Evolutionary conservation across 2,888 invertebrate species (phyloP).

Genomic region (Epinotia brunnichana): DNA sequence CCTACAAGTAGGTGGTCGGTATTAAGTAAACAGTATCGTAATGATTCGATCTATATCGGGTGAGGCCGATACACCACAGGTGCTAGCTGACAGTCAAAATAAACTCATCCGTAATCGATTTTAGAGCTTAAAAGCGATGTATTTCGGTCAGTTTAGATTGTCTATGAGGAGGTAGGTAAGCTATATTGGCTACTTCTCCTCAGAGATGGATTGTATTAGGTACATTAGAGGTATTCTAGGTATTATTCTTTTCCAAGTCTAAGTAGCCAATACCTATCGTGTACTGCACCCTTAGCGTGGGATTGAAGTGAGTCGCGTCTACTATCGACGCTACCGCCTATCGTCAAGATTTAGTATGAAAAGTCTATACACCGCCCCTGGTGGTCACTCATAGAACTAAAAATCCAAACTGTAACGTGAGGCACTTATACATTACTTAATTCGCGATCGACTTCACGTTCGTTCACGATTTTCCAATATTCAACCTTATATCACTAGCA

Average conservation of each 20-base stretch:
- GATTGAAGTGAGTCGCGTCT: too few species aligned
- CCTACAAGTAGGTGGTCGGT: slow-evolving; percentile 59
- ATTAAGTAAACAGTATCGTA: slow-evolving; percentile 64
- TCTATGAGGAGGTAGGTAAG: slow-evolving; percentile 26
- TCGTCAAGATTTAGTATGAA: too few species aligned
- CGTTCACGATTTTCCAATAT: too few species aligned
- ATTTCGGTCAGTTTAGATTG: slow-evolving; percentile 41
- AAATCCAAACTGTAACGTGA: too few species aligned
- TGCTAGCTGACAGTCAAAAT: slow-evolving; percentile 78
- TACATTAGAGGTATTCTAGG: not conserved
- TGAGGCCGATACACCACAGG: slow-evolving; percentile 72
- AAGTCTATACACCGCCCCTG: too few species aligned
- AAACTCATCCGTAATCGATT: slow-evolving; percentile 79
- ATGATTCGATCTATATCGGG: slow-evolving; percentile 78
- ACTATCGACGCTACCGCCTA: too few species aligned
- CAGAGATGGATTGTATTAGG: slow-evolving; percentile 8
- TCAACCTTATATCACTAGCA: too few species aligned
- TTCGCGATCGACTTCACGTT: too few species aligned
- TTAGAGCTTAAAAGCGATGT: slow-evolving; percentile 67
- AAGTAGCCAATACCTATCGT: not conserved
- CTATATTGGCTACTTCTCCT: too few species aligned
- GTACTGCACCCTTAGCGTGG: too few species aligned
- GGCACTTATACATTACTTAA: too few species aligned
- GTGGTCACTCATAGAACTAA: too few species aligned
- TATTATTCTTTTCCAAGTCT: not conserved